Conservation (phyloP, 2,888 invertebrate genomes). For the Isotomurus palustris region DNA sequence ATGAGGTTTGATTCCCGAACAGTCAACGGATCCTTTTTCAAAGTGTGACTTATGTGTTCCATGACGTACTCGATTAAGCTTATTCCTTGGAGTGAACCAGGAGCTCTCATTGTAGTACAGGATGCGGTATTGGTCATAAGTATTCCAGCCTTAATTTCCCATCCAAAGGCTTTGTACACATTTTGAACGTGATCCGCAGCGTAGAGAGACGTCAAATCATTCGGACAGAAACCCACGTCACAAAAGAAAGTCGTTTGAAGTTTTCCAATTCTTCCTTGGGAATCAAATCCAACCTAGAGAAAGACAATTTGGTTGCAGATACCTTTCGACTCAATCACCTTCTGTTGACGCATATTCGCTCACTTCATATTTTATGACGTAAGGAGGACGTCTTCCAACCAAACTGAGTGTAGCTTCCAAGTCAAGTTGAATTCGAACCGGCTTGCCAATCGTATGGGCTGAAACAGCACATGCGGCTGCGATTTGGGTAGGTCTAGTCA, state of each 20-base stretch:
- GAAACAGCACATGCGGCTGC: neutral
- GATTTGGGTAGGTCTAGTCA: neutral
- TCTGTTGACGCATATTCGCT: neutral
- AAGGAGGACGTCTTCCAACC: neutral
- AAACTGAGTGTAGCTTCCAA: neutral
- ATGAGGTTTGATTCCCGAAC: slow-evolving; percentile 58
- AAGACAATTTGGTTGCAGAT: neutral
- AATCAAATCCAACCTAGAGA: neutral
- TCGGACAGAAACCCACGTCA: neutral
- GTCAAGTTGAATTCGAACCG: neutral
- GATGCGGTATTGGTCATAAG: neutral
- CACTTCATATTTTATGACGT: neutral
- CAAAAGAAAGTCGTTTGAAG: neutral
- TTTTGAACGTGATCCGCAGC: neutral
- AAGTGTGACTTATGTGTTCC: slow-evolving; percentile 51
- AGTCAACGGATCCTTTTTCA: slow-evolving; percentile 51
- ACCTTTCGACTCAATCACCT: neutral
- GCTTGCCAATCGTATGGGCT: neutral
- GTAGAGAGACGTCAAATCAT: neutral
- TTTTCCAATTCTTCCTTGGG: neutral
- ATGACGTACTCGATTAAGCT: slow-evolving; percentile 50
- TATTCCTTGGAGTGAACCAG: neutral
- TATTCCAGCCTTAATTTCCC: neutral
- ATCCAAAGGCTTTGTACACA: neutral
- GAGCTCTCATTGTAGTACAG: neutral